phyloP scores from a whole-genome alignment of 2,113 vertebrate species.

The Notothenia coriiceps region DNA sequence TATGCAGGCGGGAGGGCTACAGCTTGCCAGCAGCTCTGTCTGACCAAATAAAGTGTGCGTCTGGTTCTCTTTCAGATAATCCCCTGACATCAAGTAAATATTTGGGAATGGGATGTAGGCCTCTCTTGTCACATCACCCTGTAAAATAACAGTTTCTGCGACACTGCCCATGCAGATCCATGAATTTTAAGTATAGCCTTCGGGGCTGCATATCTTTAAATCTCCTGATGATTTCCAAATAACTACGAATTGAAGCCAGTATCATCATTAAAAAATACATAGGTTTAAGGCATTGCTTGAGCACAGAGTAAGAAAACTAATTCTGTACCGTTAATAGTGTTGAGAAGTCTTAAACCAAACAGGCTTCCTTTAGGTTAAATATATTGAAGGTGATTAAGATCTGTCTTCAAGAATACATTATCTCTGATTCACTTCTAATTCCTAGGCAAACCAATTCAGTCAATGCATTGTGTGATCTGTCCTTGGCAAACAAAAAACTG shows the following conservation, averaged over 20 bases:
- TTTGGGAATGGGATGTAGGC: constrained; percentile 18
- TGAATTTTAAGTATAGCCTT: constrained; percentile 44
- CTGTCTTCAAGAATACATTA: neutral
- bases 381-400: neutral
- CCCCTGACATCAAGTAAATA: constrained; percentile 45
- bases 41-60: constrained; percentile 58
- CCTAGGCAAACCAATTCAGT: neutral
- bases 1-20: constrained; percentile 2
- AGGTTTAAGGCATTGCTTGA: neutral
- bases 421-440: neutral
- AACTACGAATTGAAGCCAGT: constrained; percentile 29
- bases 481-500: neutral
- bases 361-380: neutral
- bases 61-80: constrained; percentile 40
- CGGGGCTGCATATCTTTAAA: constrained; percentile 33
- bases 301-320: neutral
- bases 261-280: neutral
- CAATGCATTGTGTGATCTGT: neutral
- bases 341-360: constrained; percentile 6
- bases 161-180: neutral
- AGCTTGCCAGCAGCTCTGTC: constrained; percentile 41
- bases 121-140: constrained; percentile 33
- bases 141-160: constrained; percentile 37
- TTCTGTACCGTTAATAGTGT: neutral
- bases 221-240: constrained; percentile 29